These are phyloP conservation scores for Troglohyphantes excavatus DNA, from an alignment of 2,888 invertebrate genomes.

Conservation along the genomic window DNA sequence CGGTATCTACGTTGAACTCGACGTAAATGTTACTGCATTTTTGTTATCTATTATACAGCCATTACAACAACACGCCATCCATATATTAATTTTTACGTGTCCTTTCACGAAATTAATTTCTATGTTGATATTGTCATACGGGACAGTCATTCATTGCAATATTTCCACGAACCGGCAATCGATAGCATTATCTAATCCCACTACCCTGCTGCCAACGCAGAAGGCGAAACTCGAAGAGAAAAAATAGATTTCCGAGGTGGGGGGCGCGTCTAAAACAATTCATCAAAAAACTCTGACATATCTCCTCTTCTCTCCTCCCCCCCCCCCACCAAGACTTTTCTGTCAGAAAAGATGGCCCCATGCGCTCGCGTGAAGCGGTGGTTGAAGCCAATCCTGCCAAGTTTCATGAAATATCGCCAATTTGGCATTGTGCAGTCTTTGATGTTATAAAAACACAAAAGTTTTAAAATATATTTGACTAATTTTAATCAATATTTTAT, in stretches of 20 bases:
- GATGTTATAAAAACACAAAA: too few species aligned
- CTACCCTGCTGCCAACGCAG: conserved; percentile 33
- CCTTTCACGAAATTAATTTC: neutral
- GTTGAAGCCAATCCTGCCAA: too few species aligned
- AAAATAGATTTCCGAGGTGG: conserved; percentile 38
- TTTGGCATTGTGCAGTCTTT: too few species aligned
- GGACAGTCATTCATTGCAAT: neutral
- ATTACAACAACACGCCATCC: neutral
- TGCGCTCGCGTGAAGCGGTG: neutral
- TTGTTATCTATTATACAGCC: neutral
- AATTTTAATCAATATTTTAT: too few species aligned
- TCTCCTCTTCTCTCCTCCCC: neutral
- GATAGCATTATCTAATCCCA: conserved; percentile 37
- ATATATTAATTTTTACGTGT: neutral
- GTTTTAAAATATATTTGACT: too few species aligned
- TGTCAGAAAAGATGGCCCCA: conserved; percentile 10
- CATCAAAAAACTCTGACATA: conserved; percentile 69
- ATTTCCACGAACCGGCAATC: conserved; percentile 16
- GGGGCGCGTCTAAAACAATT: conserved; percentile 65
- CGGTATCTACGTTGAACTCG: too few species aligned
- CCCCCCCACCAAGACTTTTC: neutral
- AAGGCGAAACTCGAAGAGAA: conserved; percentile 6
- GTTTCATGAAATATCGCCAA: too few species aligned
- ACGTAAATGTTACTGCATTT: neutral
- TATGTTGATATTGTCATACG: neutral